These are phyloP conservation scores for Andrena chrysosceles DNA, from an alignment of 2,888 invertebrate genomes.

Conservation along the genomic window DNA sequence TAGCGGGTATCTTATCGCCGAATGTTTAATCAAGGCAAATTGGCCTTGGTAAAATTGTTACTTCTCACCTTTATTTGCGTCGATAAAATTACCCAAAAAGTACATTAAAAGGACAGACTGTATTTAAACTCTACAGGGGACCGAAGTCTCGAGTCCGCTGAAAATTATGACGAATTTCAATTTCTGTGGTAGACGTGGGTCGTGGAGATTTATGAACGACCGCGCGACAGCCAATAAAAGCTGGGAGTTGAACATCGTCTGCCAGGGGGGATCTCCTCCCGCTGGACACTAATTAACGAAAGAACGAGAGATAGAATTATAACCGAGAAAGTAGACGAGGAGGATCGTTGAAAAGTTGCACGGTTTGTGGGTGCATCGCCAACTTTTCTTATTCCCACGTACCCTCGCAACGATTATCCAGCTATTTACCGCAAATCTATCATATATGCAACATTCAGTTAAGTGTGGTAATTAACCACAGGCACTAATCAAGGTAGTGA, in stretches of 20 bases:
- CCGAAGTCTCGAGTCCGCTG: neutral
- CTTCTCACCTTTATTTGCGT: too few species aligned
- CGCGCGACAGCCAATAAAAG: conserved; percentile 14
- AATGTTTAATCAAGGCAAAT: too few species aligned
- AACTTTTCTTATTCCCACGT: conserved; percentile 38
- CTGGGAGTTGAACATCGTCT: neutral
- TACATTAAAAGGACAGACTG: too few species aligned
- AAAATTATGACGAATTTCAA: conserved; percentile 3
- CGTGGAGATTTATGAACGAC: neutral
- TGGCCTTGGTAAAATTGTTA: too few species aligned
- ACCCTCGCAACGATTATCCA: conserved; percentile 24
- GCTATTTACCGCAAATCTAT: conserved; percentile 8
- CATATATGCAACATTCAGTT: conserved; percentile 14
- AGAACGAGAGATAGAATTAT: conserved; percentile 44
- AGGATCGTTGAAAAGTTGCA: conserved; percentile 52
- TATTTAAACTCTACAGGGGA: too few species aligned
- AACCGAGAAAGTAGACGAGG: conserved; percentile 16
- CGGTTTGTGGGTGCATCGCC: conserved; percentile 29
- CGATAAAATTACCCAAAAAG: too few species aligned
- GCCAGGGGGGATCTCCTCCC: conserved; percentile 13
- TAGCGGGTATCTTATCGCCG: too few species aligned
- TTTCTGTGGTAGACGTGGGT: neutral
- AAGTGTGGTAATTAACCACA: conserved; percentile 65
- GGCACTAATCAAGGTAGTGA: conserved; percentile 60
- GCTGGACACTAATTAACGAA: conserved; percentile 49